Conservation (phyloP, 2,113 vertebrate genomes). For the Heterotis niloticus region DNA sequence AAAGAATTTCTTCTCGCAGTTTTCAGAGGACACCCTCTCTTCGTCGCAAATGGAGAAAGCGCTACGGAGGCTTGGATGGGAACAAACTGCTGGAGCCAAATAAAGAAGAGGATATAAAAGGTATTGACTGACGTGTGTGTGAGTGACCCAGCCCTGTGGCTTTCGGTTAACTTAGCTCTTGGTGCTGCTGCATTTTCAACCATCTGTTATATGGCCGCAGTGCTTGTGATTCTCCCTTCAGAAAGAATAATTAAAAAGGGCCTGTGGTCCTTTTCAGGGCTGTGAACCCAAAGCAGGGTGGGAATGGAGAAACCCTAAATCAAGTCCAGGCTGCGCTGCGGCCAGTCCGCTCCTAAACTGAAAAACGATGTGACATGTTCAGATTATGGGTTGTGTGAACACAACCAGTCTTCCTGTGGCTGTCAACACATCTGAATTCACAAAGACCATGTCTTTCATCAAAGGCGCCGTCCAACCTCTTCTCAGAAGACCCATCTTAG, state of each 20-base stretch:
- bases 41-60: slow-evolving; percentile 62
- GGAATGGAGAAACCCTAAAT: slow-evolving; percentile 18
- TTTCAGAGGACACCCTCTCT: slow-evolving; percentile 62
- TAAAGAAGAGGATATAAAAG: slow-evolving; percentile 51
- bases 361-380: slow-evolving; percentile 4
- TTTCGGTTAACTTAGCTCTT: slow-evolving; percentile 20
- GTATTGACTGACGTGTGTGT: slow-evolving; percentile 29
- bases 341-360: slow-evolving; percentile 17
- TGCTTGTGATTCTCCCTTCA: slow-evolving; percentile 13
- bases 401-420: neutral
- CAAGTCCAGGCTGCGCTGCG: slow-evolving; percentile 14
- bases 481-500: neutral
- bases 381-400: slow-evolving; percentile 1
- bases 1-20: slow-evolving; percentile 32
- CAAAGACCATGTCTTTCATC: neutral
- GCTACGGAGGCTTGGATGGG: slow-evolving; percentile 63
- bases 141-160: slow-evolving; percentile 15
- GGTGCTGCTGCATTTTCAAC: slow-evolving; percentile 27
- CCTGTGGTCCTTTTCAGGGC: slow-evolving; percentile 22
- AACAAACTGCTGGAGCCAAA: slow-evolving; percentile 63
- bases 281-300: slow-evolving; percentile 18
- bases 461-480: neutral
- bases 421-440: neutral
- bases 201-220: slow-evolving; percentile 29
- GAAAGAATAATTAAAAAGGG: slow-evolving; percentile 20